These are phyloP conservation scores for Epirrhoe tristata DNA, from an alignment of 2,888 invertebrate species.

Conservation along the genomic window DNA sequence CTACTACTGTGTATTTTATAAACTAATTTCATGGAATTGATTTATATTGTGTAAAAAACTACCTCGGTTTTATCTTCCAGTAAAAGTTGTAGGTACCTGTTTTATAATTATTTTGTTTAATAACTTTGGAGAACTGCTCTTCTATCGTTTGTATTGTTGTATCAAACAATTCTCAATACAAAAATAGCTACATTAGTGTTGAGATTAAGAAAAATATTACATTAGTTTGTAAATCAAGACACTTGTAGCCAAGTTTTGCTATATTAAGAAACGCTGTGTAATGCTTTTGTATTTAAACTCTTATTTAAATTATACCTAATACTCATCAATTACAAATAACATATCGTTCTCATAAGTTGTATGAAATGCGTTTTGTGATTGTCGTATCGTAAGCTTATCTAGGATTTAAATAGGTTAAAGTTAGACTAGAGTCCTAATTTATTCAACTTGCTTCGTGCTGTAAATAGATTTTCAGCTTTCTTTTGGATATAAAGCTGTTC, in stretches of 20 bases:
- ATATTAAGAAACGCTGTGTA: slow-evolving; percentile 76
- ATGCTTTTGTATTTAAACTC: slow-evolving; percentile 63
- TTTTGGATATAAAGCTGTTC: slow-evolving; percentile 47
- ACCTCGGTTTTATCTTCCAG: slow-evolving; percentile 39
- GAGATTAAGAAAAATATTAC: slow-evolving; percentile 40
- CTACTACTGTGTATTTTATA: no score
- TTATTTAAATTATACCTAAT: slow-evolving; percentile 57
- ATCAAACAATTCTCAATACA: not conserved
- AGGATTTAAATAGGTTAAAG: slow-evolving; percentile 49
- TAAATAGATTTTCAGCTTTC: slow-evolving; percentile 51
- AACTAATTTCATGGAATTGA: not conserved
- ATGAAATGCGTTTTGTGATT: slow-evolving; percentile 70
- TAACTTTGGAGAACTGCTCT: not conserved
- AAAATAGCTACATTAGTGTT: slow-evolving; percentile 10
- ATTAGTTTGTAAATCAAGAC: slow-evolving; percentile 43
- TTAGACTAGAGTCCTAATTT: slow-evolving; percentile 55
- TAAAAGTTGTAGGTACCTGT: not conserved
- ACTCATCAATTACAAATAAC: slow-evolving; percentile 77
- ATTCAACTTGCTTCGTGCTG: slow-evolving; percentile 52
- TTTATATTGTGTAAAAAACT: slow-evolving; percentile 13
- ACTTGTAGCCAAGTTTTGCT: slow-evolving; percentile 78
- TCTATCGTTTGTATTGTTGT: not conserved
- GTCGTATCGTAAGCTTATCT: slow-evolving; percentile 63
- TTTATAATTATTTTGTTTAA: not conserved
- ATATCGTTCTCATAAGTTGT: slow-evolving; percentile 74